Evolutionary conservation across 2,888 invertebrate genomes (phyloP), one percentile per base, ranked within the genome.

Genomic region (Yponomeuta malinellus): DNA sequence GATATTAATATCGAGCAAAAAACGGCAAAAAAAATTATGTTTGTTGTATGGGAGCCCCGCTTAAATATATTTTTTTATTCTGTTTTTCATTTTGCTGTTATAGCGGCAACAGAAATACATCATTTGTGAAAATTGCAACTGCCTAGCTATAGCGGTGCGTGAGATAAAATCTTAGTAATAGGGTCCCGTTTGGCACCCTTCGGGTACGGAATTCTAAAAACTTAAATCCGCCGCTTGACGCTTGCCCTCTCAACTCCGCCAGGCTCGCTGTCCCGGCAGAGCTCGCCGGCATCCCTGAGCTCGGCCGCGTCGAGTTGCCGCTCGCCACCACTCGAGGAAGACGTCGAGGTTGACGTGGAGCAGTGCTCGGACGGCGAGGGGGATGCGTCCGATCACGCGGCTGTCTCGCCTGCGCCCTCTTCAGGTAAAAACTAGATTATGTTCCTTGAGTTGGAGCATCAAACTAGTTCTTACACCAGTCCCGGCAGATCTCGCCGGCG

Each of bases 271-370:
- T 92, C 90, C 69, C 81, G 90, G 73, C 91, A 90, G 77, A 92
- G 89, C 76, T 92, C 89, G 3, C 92, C 90, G 69, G 90, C 88
- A 68, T 91, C 89, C 10, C 83, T 90, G 77, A 90, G 90, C 72
- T 92, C 91, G 0, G 87, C 89, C 1, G 91, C 86, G 63, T 92
- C 92, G 65, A 89, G 90, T 75, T 90, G 90, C 74, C 83, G 90
- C 72, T 89, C 90, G 6, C 95, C 95, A 71, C 75, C 80, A 33
- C 90, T 85, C 63, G 95, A 95, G 74, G 95, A 94, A 77, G 95
- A 95, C 78, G 94, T 94, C 68, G 95, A 95, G 81, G 95, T 95
- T 74, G 95, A 95, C 82, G 95, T 95, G 72, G 95, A 95, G 78
- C 94, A 95, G 83, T 95, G 95, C 79, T 95, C 95, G 71, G 95